phyloP scores from a whole-genome alignment of 1,140 invertebrate genomes.

The Phortica variegata region DNA sequence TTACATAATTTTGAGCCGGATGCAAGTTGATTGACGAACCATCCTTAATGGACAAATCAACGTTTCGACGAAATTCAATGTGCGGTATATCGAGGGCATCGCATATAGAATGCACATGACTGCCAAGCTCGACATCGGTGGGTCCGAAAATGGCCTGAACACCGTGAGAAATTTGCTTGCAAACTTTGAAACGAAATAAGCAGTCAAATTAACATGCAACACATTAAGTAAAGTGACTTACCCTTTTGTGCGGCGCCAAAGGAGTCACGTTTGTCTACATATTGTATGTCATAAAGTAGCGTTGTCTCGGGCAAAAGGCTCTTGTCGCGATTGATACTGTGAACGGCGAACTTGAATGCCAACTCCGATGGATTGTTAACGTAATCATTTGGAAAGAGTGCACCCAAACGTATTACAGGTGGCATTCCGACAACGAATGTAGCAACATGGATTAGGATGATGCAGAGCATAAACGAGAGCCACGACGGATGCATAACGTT shows the following conservation, averaged over 20 bases:
- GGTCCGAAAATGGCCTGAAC: constrained; percentile 88
- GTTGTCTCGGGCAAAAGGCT: constrained; percentile 79
- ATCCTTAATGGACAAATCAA: constrained; percentile 54
- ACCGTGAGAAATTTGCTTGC: constrained; percentile 78
- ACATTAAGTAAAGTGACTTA: constrained; percentile 43
- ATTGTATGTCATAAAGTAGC: constrained; percentile 84
- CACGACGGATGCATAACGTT: too few relatives aligned
- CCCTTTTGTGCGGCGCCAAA: constrained; percentile 88
- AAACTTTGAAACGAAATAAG: constrained; percentile 64
- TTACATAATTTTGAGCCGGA: constrained; percentile 79
- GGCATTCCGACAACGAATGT: too few relatives aligned
- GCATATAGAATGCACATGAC: constrained; percentile 86
- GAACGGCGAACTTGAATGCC: constrained; percentile 90
- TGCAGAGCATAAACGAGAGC: too few relatives aligned
- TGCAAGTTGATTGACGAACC: constrained; percentile 88
- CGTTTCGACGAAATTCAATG: constrained; percentile 42
- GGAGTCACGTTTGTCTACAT: constrained; percentile 77
- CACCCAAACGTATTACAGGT: too few relatives aligned
- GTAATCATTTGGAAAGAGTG: constrained; percentile 84
- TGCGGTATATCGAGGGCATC: constrained; percentile 63
- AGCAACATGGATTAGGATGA: too few relatives aligned
- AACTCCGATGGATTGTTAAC: constrained; percentile 76
- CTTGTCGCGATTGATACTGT: constrained; percentile 83
- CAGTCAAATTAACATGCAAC: constrained; percentile 4
- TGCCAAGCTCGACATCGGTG: constrained; percentile 75